Evolutionary conservation across 1,140 invertebrate species (phyloP).

Genomic region (Meloidogyne exigua): DNA sequence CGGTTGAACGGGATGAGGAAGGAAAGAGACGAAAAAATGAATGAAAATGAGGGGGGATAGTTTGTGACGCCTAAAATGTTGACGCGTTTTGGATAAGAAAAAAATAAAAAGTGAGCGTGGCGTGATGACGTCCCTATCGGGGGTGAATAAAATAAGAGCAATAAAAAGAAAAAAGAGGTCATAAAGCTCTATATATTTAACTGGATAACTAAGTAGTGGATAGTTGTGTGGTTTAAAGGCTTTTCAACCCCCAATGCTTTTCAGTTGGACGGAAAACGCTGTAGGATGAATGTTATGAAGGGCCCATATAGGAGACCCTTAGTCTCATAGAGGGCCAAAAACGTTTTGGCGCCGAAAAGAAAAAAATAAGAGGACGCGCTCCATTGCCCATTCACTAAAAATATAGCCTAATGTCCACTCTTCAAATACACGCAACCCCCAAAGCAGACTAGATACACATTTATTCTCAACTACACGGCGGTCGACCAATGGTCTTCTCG

Average conservation of each 20-base stretch:
- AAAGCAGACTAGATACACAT: not conserved
- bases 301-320: not conserved
- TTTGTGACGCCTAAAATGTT: slow-evolving; percentile 1
- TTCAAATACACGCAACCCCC: not conserved
- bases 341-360: not conserved
- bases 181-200: not conserved
- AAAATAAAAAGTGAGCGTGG: not conserved
- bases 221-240: not conserved
- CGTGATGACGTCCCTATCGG: not conserved
- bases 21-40: not conserved
- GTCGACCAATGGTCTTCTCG: not conserved
- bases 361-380: not conserved
- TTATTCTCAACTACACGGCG: not conserved
- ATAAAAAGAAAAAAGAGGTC: not conserved
- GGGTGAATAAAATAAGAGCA: not conserved
- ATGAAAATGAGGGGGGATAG: not conserved
- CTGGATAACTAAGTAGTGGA: not conserved
- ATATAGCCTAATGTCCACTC: slow-evolving; percentile 4
- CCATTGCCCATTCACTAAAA: not conserved
- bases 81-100: slow-evolving; percentile 4
- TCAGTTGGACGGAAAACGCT: not conserved
- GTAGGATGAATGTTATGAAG: not conserved
- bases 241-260: not conserved
- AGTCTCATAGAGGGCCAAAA: not conserved
- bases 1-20: not conserved